Evolutionary conservation across 2,888 invertebrate genomes (phyloP), one percentile per base, ranked within the genome.

Genomic region (Chelonus formosanus): DNA sequence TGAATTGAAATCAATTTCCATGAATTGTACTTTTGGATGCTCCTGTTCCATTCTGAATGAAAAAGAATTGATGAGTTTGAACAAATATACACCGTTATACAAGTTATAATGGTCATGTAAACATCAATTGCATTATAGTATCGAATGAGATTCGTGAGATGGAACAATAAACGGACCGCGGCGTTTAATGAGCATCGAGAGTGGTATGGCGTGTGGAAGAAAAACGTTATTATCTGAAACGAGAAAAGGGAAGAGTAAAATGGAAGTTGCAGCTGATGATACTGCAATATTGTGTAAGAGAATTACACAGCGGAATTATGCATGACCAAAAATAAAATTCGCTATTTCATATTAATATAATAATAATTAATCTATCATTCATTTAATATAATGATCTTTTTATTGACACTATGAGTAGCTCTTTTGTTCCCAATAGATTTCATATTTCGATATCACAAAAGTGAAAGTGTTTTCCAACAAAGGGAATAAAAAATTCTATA

Each of bases 271-370:
- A 20, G 20, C 8, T 40, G 48, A 54, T 10, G 54, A 48, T 43
- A 31, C 58, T 47, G 54, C 52, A 10, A 54, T 61, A 65, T 71
- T 71, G 70, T 67, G 70, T 70, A 71, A 71, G 54, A 56, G 40
- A 55, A 65, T 70, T 70, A 65, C 70, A 65, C 65, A 61, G 54
- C 54, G 58, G 67, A 65, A 71, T 70, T 70, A 71, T 71, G 71
- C 71, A 3, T 40, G 6, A 40, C 5, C 6, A 4, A 5, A 40
- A 40, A 40, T 40, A 40, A 40, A 40, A 40, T 5, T 40, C 6
- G 40, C 40, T 40, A 40, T 40, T 40, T 40, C 20, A 20, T 20
- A 20, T 20, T 20, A 20, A 20, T 20, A 20, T 20, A 20, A 20
- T 20, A 20, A 20, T 20, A 20, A 20, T 20, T 20, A 20, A 20